Percentiles rank a stretch among this genome's conserved stretches.
Evolutionary conservation across 1,140 invertebrate genomes (phyloP).

Genomic region (Chymomyza costata): DNA sequence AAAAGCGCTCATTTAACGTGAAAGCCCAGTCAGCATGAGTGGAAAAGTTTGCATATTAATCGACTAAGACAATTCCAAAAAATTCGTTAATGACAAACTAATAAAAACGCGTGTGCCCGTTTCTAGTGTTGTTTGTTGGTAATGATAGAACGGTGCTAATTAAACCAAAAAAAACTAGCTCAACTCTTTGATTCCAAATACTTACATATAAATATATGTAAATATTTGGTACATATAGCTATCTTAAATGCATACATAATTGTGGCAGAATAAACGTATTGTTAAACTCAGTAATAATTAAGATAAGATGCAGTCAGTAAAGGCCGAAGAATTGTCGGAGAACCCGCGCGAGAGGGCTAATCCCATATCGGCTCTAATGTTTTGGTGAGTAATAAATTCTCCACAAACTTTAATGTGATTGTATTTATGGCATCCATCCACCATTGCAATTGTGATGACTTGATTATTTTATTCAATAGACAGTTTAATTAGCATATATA

Average conservation of each 20-base stretch:
- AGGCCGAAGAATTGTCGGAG: slow-evolving; percentile 54
- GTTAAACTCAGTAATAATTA: slow-evolving; percentile 15
- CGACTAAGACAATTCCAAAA: no score
- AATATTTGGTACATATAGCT: no score
- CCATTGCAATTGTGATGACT: slow-evolving; percentile 30
- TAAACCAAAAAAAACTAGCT: no score
- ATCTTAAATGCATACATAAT: neutral
- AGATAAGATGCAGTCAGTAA: slow-evolving; percentile 54
- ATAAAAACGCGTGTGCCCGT: no score
- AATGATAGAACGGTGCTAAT: no score
- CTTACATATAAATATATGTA: no score
- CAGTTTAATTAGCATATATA: slow-evolving; percentile 43
- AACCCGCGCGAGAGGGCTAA: slow-evolving; percentile 57
- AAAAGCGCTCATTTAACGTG: no score
- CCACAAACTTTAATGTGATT: neutral
- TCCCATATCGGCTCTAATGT: slow-evolving; percentile 49
- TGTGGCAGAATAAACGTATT: slow-evolving; percentile 3
- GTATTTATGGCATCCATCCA: neutral
- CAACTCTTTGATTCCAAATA: no score
- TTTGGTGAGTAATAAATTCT: slow-evolving; percentile 47
- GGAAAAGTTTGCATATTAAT: slow-evolving; percentile 22
- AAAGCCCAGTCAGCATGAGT: slow-evolving; percentile 6
- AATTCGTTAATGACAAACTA: slow-evolving; percentile 46
- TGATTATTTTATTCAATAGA: slow-evolving; percentile 55
- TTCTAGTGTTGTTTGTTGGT: no score